phyloP scores from a whole-genome alignment of 2,113 vertebrate genomes.

The Nerophis lumbriciformis region DNA sequence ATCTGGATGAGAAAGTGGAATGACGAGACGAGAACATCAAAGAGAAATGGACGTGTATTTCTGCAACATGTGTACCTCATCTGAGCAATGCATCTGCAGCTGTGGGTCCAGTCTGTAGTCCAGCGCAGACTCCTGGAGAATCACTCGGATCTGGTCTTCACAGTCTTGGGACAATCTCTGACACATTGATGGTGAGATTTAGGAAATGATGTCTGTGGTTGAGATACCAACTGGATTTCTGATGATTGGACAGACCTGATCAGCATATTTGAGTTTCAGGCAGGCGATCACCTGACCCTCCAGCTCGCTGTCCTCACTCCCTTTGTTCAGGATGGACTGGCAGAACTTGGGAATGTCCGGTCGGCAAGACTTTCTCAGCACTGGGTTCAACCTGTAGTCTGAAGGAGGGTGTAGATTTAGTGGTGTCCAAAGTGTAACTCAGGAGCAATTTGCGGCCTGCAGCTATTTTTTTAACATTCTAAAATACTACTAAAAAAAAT shows the following conservation, averaged over 20 bases:
- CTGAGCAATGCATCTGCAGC: constrained; percentile 90
- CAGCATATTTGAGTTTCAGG: constrained; percentile 91
- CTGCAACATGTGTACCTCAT: constrained; percentile 71
- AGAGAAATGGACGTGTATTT: not conserved
- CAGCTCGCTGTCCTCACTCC: constrained; percentile 85
- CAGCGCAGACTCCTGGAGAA: constrained; percentile 91
- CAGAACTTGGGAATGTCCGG: constrained; percentile 97
- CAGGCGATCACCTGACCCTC: constrained; percentile 95
- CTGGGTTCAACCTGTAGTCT: constrained; percentile 94
- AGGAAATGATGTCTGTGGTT: not conserved
- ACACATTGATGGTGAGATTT: not conserved
- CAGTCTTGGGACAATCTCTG: constrained; percentile 93
- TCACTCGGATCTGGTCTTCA: constrained; percentile 91
- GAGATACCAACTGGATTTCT: too few relatives aligned
- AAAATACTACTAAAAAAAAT: too few relatives aligned
- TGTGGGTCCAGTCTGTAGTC: constrained; percentile 96
- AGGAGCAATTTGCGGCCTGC: too few relatives aligned
- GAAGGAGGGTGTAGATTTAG: constrained; percentile 1
- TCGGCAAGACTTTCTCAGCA: constrained; percentile 91
- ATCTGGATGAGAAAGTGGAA: constrained; percentile 63
- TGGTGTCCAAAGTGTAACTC: too few relatives aligned
- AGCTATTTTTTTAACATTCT: too few relatives aligned
- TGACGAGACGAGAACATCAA: not conserved
- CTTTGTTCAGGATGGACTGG: constrained; percentile 86
- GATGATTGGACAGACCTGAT: constrained; percentile 75